These are phyloP conservation scores for Agelas oroides DNA, from an alignment of 37 sponge, comb jelly and placozoan genomes.

Conservation along the genomic window DNA sequence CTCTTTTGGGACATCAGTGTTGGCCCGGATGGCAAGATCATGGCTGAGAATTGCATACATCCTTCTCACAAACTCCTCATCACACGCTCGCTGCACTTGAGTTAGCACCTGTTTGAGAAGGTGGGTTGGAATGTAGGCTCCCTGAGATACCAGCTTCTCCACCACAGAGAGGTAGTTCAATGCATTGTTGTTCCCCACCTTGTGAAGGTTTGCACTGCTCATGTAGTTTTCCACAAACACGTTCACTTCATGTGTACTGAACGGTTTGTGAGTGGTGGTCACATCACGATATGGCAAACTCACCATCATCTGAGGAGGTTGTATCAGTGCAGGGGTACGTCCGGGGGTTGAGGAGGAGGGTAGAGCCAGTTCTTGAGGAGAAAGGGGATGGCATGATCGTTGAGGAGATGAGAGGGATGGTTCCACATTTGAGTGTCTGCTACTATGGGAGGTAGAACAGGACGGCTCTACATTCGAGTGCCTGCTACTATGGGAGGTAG, in stretches of 20 bases:
- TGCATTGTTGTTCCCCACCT: neutral
- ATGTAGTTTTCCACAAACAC: too few species aligned
- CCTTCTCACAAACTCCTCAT: neutral
- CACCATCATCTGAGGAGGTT: too few species aligned
- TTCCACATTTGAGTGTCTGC: too few species aligned
- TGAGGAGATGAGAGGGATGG: too few species aligned
- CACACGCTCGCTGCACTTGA: neutral
- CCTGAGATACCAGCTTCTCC: neutral
- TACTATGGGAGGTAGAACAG: too few species aligned
- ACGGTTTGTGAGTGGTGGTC: too few species aligned
- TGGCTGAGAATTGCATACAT: neutral
- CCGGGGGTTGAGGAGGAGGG: neutral
- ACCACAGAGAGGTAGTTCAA: neutral
- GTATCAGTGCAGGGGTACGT: neutral
- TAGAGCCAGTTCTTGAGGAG: neutral
- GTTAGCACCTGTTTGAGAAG: neutral
- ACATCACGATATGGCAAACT: too few species aligned
- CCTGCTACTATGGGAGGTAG: too few species aligned
- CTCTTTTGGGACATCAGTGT: neutral
- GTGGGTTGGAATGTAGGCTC: neutral
- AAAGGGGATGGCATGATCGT: too few species aligned
- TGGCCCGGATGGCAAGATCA: neutral
- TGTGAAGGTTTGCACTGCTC: neutral
- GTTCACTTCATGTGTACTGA: too few species aligned
- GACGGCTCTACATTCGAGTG: too few species aligned